These are phyloP conservation scores for Oopsacas minuta DNA, from an alignment of 37 sponge, comb jelly and placozoan genomes.

Conservation along the genomic window DNA sequence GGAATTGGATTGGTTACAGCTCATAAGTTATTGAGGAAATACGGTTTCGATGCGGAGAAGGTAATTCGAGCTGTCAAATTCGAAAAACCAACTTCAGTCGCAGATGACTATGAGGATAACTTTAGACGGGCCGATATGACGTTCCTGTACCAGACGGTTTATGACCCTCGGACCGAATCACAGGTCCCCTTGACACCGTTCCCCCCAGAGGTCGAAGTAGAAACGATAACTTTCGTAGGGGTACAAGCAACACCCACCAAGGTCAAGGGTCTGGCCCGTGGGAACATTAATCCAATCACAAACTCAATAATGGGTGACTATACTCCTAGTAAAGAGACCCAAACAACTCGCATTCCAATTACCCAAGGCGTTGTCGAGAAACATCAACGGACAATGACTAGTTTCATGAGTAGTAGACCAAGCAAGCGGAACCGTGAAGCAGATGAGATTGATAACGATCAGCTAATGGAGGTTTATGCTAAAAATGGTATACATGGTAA, in stretches of 20 bases:
- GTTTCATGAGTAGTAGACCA: background rate
- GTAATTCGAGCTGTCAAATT: conserved; percentile 48
- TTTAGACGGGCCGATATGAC: conserved; percentile 66
- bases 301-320: conserved; percentile 46
- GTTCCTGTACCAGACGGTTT: conserved; percentile 81
- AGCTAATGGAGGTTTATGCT: background rate
- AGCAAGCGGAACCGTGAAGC: background rate
- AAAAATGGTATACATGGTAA: background rate
- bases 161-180: conserved; percentile 55
- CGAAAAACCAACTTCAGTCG: conserved; percentile 46
- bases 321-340: conserved; percentile 48
- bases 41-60: conserved; percentile 37
- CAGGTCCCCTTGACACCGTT: conserved; percentile 47
- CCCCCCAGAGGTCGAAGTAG: conserved; percentile 40
- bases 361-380: background rate
- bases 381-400: background rate
- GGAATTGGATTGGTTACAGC: conserved; percentile 80
- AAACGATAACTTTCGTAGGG: conserved; percentile 56
- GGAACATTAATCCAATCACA: conserved; percentile 77
- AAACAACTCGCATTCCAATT: background rate
- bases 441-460: background rate
- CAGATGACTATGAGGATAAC: conserved; percentile 39
- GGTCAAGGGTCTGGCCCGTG: conserved; percentile 60
- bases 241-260: conserved; percentile 47
- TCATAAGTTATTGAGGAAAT: conserved; percentile 71